These are phyloP conservation scores for Pheosia tremula DNA, from an alignment of 2,888 invertebrate species.

Conservation along the genomic window DNA sequence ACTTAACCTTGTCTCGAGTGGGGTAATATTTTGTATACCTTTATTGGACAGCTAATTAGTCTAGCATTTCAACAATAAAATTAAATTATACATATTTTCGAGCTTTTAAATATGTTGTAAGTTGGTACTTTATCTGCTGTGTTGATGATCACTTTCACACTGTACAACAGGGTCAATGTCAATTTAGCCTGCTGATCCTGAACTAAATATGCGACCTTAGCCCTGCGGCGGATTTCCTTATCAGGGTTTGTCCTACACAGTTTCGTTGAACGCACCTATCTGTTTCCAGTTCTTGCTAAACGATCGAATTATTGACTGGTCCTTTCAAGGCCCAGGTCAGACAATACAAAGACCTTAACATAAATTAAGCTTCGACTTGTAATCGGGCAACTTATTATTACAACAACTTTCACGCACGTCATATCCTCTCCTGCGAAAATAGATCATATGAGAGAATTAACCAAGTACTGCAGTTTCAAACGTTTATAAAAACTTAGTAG, in stretches of 20 bases:
- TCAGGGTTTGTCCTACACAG: conserved; percentile 6
- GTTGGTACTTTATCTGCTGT: neutral
- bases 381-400: neutral
- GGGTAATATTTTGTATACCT: neutral
- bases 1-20: neutral
- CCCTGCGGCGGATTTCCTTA: conserved; percentile 11
- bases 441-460: neutral
- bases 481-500: no score
- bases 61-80: neutral
- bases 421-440: neutral
- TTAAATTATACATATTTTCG: neutral
- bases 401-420: neutral
- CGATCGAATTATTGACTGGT: conserved; percentile 13
- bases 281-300: conserved; percentile 8
- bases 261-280: neutral
- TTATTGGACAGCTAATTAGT: neutral
- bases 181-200: conserved; percentile 20
- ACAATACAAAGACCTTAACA: conserved; percentile 4
- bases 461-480: no score
- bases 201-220: conserved; percentile 25
- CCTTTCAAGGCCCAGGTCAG: conserved; percentile 9
- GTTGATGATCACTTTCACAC: neutral
- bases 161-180: conserved; percentile 26
- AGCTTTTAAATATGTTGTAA: neutral
- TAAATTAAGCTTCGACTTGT: conserved; percentile 1